A percentile compares a stretch with the other conserved stretches of the same genome.
Conservation (phyloP, 2,888 invertebrate genomes). For the Cylloceria caligata region DNA sequence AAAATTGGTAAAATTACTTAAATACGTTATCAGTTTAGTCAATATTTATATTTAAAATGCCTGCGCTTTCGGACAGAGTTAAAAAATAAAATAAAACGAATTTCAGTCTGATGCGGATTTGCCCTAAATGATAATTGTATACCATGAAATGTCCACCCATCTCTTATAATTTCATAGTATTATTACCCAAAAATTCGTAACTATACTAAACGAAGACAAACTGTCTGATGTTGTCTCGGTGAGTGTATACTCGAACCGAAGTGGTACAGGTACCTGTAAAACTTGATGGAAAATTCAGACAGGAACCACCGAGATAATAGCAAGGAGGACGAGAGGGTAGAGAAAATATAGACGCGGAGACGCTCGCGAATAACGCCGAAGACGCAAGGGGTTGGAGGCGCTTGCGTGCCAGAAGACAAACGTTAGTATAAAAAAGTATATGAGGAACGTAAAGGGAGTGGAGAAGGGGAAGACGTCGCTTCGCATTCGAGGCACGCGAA, state of each 20-base stretch:
- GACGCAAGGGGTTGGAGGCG: conserved; percentile 24
- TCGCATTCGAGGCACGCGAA: conserved; percentile 73
- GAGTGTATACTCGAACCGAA: conserved; percentile 1
- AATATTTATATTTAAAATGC: neutral
- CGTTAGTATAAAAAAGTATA: conserved; percentile 15
- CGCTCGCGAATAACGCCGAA: conserved; percentile 4
- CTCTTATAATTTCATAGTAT: neutral
- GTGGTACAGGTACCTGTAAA: neutral
- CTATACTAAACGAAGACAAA: neutral
- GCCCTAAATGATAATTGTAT: neutral
- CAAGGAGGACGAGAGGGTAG: neutral
- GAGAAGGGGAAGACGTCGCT: conserved; percentile 62
- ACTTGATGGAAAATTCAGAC: conserved; percentile 27
- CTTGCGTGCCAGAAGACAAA: conserved; percentile 18
- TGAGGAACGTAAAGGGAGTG: neutral
- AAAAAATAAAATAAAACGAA: neutral
- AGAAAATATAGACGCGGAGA: neutral
- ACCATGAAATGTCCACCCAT: neutral
- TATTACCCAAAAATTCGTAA: neutral
- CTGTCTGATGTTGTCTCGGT: neutral
- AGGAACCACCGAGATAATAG: neutral
- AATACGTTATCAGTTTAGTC: neutral
- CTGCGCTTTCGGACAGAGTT: neutral
- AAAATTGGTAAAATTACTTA: neutral
- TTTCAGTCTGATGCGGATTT: neutral